Base-by-base conservation (phyloP, 2,113 vertebrate species). In the Regulus satrapa region DNA sequence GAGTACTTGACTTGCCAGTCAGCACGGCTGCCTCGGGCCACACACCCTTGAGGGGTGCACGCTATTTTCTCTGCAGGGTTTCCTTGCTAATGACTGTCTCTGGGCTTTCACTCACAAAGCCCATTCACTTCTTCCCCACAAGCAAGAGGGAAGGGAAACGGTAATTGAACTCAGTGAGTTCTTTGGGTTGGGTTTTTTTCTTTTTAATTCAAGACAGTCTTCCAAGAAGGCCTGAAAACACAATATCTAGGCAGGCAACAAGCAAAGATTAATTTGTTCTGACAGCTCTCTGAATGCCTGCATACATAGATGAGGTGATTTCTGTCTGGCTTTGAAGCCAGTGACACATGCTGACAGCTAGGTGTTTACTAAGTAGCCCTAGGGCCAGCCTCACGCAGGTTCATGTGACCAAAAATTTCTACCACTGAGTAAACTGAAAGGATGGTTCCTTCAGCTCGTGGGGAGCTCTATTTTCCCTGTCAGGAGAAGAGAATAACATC, bases 21-120 rank as follows among this genome's bases (percentile, higher is more conserved):
- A 25, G n/a, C 2, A 0, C 48, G 23, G 36, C 18, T 71, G 73
- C 43, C 51, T 41, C 3, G 0, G 1, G 2, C 11, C 49, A 31
- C n/a, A 5, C 14, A 21, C 18, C 0, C 28, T 19, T 10, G 5
- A 25, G 40, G 8, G 19, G 3, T 18, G 7, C 31, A 55, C 3
- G 0, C 21, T 21, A 0, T 48, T 76, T 85, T 68, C 36, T 61
- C 45, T 64, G 14, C 13, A 45, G 32, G 6, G 9, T 73, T 83
- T 59, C 68, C 43, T 52, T 75, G 6, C 34, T 72, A 11, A 56
- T 75, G n/a, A 10, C 12, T 55, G 0, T 56, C 21, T 73, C 84
- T 34, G 15, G 4, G 21, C 41, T 85, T 75, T 79, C n/a, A 23
- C 20, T 62, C 5, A 0, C 36, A 78, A 71, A 63, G 24, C 26